phyloP scores from a whole-genome alignment of 2,888 invertebrate genomes.

The Drosophila ochracea region DNA sequence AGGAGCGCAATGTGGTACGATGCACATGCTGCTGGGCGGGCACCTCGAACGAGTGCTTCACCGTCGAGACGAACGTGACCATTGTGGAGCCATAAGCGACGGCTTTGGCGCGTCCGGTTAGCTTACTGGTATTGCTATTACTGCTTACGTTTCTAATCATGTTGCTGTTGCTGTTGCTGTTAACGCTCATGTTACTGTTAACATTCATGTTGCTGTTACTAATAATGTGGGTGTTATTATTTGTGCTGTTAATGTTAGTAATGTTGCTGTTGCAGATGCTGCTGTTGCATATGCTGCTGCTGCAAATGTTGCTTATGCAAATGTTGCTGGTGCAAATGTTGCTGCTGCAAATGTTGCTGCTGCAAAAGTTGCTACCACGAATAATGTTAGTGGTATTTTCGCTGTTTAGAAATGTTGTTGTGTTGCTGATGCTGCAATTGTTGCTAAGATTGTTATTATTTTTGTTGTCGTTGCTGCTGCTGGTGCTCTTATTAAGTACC shows the following conservation, averaged over 20 bases:
- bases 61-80: slow-evolving; percentile 61
- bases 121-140: slow-evolving; percentile 18
- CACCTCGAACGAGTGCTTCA: slow-evolving; percentile 41
- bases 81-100: slow-evolving; percentile 60
- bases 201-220: slow-evolving; percentile 10
- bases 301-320: neutral
- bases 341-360: slow-evolving; percentile 14
- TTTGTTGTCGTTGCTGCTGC: neutral
- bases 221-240: neutral
- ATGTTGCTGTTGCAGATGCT: slow-evolving; percentile 1
- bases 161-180: slow-evolving; percentile 3
- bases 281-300: slow-evolving; percentile 2
- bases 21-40: slow-evolving; percentile 63
- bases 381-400: slow-evolving; percentile 2
- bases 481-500: slow-evolving; percentile 12
- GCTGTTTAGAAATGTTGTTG: neutral
- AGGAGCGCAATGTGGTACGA: slow-evolving; percentile 61
- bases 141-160: neutral
- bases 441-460: neutral
- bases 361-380: slow-evolving; percentile 13
- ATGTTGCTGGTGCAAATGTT: slow-evolving; percentile 8
- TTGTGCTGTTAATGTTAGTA: slow-evolving; percentile 4
- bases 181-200: slow-evolving; percentile 3
- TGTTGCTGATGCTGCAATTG: slow-evolving; percentile 1
- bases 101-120: slow-evolving; percentile 50